A percentile compares a stretch with the other conserved stretches of the same genome.
These are phyloP conservation scores for Stenotaenia linearis DNA, from an alignment of 2,888 invertebrate genomes.

Conservation along the genomic window DNA sequence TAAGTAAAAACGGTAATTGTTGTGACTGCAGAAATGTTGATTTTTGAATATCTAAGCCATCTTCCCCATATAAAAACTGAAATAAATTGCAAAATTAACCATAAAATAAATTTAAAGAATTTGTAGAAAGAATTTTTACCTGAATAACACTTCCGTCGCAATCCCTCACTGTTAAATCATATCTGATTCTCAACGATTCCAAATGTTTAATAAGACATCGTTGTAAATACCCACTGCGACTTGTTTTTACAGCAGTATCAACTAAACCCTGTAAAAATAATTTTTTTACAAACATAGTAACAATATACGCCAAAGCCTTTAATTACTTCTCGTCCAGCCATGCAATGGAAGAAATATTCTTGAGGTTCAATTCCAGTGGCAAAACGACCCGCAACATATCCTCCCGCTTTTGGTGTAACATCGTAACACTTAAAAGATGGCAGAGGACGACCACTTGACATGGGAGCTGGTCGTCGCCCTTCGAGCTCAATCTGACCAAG, in stretches of 20 bases:
- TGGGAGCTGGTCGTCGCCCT: constrained; percentile 90
- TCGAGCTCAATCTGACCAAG: constrained; percentile 98
- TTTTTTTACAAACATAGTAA: constrained; percentile 33
- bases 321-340: constrained; percentile 98
- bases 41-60: constrained; percentile 82
- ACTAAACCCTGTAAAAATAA: constrained; percentile 68
- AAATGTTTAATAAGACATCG: constrained; percentile 95
- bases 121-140: constrained; percentile 50
- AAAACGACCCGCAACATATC: constrained; percentile 93
- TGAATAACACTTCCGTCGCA: constrained; percentile 88
- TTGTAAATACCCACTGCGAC: constrained; percentile 95
- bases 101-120: background rate
- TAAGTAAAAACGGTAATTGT: constrained; percentile 72
- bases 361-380: constrained; percentile 97
- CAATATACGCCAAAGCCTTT: too few relatives aligned
- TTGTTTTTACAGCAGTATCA: constrained; percentile 99
- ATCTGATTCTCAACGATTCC: constrained; percentile 86
- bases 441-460: constrained; percentile 81
- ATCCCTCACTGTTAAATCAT: constrained; percentile 93
- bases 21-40: constrained; percentile 73
- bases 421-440: constrained; percentile 89
- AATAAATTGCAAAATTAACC: constrained; percentile 34
- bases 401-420: constrained; percentile 83
- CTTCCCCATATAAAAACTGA: constrained; percentile 86
- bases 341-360: constrained; percentile 99